phyloP scores from a whole-genome alignment of 1,140 invertebrate species.

The Leptopilina boulardi region DNA sequence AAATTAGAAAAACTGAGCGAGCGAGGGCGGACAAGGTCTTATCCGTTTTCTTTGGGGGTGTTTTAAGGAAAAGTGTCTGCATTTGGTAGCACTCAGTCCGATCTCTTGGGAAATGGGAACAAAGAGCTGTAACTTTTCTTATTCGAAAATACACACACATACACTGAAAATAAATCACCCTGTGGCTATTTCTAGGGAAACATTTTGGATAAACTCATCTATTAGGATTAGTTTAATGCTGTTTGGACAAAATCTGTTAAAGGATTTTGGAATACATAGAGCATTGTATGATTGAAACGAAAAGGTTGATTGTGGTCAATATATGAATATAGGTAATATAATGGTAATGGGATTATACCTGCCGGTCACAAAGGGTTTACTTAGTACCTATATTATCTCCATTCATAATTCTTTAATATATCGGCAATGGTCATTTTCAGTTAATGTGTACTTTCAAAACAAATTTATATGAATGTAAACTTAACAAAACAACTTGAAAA shows the following conservation, averaged over 20 bases:
- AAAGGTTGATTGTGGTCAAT: neutral
- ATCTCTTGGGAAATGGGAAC: neutral
- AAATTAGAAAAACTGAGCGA: neutral
- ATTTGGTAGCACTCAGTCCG: neutral
- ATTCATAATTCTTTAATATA: neutral
- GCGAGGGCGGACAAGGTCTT: neutral
- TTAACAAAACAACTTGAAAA: no score
- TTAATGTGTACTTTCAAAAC: no score
- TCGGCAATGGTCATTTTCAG: no score
- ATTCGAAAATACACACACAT: neutral
- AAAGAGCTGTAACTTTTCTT: constrained; percentile 5
- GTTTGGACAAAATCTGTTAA: constrained; percentile 18
- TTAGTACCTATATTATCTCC: constrained; percentile 8
- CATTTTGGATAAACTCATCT: constrained; percentile 1
- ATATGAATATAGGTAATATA: neutral
- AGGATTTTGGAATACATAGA: neutral
- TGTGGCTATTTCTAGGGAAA: constrained; percentile 10
- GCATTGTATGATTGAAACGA: neutral
- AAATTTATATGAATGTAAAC: no score
- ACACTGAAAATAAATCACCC: neutral
- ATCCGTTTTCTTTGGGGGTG: neutral
- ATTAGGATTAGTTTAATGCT: no score
- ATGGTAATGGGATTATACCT: constrained; percentile 11
- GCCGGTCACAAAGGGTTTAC: neutral
- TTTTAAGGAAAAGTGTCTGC: constrained; percentile 15